phyloP scores from a whole-genome alignment of 2,113 vertebrate species.

The Phylloscopus whistleri region DNA sequence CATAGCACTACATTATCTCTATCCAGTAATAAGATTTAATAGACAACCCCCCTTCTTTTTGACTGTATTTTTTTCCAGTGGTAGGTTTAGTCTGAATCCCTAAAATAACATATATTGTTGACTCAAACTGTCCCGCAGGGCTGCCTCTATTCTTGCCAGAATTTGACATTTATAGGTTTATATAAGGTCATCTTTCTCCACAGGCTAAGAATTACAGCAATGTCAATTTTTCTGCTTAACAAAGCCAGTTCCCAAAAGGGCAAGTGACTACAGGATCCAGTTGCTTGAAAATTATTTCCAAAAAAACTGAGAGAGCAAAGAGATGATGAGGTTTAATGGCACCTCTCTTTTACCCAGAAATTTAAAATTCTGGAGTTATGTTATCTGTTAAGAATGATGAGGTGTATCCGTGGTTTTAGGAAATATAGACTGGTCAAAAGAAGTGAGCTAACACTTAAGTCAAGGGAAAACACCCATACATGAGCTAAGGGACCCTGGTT shows the following conservation, averaged over 20 bases:
- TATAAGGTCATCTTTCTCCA: slow-evolving; percentile 45
- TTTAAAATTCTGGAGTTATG: not conserved
- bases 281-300: not conserved
- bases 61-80: not conserved
- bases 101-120: not conserved
- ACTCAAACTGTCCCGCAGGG: not conserved
- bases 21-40: not conserved
- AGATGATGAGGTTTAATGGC: not conserved
- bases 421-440: not conserved
- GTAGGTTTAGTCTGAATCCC: not conserved
- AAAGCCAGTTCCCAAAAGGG: slow-evolving; percentile 12
- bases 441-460: not conserved
- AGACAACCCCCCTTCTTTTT: not conserved
- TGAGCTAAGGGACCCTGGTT: not conserved
- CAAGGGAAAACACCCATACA: not conserved
- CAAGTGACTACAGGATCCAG: not conserved
- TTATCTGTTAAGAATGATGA: not conserved
- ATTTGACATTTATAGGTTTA: slow-evolving; percentile 46
- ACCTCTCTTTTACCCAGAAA: not conserved
- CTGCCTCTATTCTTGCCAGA: not conserved
- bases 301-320: not conserved
- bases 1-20: not conserved
- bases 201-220: not conserved
- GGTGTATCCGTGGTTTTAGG: not conserved
- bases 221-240: slow-evolving; percentile 5